These are phyloP conservation scores for Planiliza haematocheilus DNA, from an alignment of 2,113 vertebrate genomes.

Conservation along the genomic window DNA sequence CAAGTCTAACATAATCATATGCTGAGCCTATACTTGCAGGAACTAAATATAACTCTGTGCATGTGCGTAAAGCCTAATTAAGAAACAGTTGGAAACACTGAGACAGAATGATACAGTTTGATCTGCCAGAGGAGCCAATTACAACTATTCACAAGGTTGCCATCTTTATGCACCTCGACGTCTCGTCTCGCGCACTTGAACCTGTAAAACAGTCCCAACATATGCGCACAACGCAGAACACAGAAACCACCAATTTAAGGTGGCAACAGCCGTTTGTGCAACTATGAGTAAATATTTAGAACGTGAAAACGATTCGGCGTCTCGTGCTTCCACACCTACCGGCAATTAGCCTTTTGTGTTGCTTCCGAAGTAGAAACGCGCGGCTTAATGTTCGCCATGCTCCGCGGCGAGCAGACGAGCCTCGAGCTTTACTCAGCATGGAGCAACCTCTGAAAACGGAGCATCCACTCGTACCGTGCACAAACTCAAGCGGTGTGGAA, in stretches of 20 bases:
- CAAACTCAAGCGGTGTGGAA: not conserved
- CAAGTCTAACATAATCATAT: constrained; percentile 42
- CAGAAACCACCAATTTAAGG: constrained; percentile 25
- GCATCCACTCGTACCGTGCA: too few species aligned
- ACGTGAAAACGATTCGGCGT: not conserved
- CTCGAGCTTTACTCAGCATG: not conserved
- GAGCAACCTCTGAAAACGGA: not conserved
- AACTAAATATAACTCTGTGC: constrained; percentile 37
- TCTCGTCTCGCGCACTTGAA: not conserved
- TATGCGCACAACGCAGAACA: not conserved
- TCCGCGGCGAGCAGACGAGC: too few species aligned
- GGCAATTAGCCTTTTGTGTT: constrained; percentile 42
- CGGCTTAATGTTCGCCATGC: not conserved
- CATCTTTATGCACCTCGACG: constrained; percentile 23
- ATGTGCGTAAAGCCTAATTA: constrained; percentile 27
- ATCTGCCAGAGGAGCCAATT: constrained; percentile 33
- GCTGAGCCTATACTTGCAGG: constrained; percentile 21
- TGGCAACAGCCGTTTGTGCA: constrained; percentile 30
- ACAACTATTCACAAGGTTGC: constrained; percentile 28
- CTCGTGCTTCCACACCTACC: not conserved
- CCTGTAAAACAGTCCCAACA: constrained; percentile 29
- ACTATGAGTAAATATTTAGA: constrained; percentile 43
- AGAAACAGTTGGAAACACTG: constrained; percentile 17
- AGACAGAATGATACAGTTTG: constrained; percentile 10
- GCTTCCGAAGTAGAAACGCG: constrained; percentile 24